Percentiles rank a stretch among this genome's conserved stretches.
Evolutionary conservation across 2,113 vertebrate genomes (phyloP).

Genomic region (Nibea albiflora): DNA sequence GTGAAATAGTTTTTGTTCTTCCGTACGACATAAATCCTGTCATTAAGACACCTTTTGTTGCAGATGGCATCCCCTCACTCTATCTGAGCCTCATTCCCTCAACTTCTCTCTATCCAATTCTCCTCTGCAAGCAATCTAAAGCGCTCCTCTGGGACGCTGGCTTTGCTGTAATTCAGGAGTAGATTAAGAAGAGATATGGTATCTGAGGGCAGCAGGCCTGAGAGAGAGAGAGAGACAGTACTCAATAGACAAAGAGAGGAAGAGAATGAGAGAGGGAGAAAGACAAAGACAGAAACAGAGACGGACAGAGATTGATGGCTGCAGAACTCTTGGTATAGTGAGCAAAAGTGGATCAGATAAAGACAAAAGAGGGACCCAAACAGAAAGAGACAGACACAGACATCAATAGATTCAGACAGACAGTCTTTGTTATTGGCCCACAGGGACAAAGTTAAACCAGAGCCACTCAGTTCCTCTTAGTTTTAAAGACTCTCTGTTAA

Average conservation of each 20-base stretch:
- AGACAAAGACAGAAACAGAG: constrained; percentile 43
- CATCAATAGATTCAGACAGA: constrained; percentile 44
- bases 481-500: constrained; percentile 48
- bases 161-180: constrained; percentile 68
- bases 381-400: constrained; percentile 21
- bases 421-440: constrained; percentile 54
- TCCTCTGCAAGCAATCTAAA: constrained; percentile 50
- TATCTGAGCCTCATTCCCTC: constrained; percentile 40
- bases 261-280: constrained; percentile 21
- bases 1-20: constrained; percentile 26
- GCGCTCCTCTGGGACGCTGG: constrained; percentile 54
- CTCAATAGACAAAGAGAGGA: constrained; percentile 35
- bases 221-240: constrained; percentile 43
- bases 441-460: constrained; percentile 54
- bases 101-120: constrained; percentile 50
- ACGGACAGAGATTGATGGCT: constrained; percentile 61
- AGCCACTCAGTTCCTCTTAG: constrained; percentile 38
- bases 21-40: constrained; percentile 61
- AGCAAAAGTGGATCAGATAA: constrained; percentile 65
- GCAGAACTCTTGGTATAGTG: constrained; percentile 46
- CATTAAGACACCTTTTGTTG: constrained; percentile 69
- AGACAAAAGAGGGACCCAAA: constrained; percentile 34
- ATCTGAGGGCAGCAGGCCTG: constrained; percentile 61
- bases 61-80: constrained; percentile 53
- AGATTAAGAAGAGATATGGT: constrained; percentile 72